These are phyloP conservation scores for Apeltes quadracus DNA, from an alignment of 2,113 vertebrate species.

Conservation along the genomic window DNA sequence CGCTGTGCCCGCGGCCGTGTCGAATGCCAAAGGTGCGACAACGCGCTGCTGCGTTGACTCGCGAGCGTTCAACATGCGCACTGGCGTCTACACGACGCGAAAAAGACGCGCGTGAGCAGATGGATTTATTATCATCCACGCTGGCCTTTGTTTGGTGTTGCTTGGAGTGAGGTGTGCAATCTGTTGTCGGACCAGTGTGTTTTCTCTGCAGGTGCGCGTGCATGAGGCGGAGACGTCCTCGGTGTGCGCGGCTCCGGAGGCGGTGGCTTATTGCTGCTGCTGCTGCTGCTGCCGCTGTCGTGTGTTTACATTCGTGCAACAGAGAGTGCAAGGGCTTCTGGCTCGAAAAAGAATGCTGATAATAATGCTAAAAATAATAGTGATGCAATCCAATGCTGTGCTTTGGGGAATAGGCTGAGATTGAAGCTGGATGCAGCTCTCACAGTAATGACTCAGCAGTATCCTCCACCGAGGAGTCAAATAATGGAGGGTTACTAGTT, in stretches of 20 bases:
- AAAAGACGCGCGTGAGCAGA: constrained; percentile 28
- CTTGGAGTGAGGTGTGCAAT: not conserved
- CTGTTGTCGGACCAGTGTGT: not conserved
- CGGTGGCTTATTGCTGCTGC: no score
- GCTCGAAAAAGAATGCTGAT: not conserved
- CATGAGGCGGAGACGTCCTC: constrained; percentile 10
- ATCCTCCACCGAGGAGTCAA: not conserved
- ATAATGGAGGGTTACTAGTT: not conserved
- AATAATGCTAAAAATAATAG: not conserved
- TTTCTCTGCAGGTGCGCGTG: not conserved
- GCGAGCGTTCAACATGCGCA: constrained; percentile 4
- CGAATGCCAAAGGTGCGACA: not conserved
- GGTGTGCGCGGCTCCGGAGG: constrained; percentile 41
- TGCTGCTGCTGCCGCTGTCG: not conserved
- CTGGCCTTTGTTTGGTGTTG: not conserved
- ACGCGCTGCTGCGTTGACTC: not conserved
- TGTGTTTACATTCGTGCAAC: not conserved
- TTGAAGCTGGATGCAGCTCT: constrained; percentile 47
- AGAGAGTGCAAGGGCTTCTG: not conserved
- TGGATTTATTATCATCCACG: not conserved
- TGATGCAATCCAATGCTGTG: not conserved
- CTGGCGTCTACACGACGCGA: constrained; percentile 15
- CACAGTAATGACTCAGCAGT: constrained; percentile 64
- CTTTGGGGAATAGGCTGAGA: not conserved
- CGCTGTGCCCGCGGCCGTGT: no score